Percentiles rank a stretch among this genome's conserved stretches.
Evolutionary conservation across 2,797 vertebrate genomes (phyloP).

Genomic region (Leptodactylus fallax): DNA sequence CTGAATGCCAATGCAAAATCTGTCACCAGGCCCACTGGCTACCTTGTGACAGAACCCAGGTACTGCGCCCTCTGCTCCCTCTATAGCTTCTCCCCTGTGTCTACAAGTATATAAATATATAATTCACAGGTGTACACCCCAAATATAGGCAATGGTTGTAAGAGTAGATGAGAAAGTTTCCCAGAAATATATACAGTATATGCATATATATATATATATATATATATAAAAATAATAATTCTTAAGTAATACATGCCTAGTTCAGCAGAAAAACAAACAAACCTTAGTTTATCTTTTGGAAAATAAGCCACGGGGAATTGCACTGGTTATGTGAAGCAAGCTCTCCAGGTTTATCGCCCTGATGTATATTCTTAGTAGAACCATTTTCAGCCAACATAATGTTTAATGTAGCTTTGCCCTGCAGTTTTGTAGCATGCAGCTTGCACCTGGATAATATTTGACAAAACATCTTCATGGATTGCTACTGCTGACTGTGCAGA

Average conservation of each 20-base stretch:
- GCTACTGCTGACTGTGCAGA: slow-evolving; percentile 57
- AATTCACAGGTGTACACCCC: background rate
- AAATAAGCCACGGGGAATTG: slow-evolving; percentile 33
- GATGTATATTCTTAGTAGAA: slow-evolving; percentile 43
- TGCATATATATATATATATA: background rate
- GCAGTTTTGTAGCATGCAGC: slow-evolving; percentile 54
- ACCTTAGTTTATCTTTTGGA: slow-evolving; percentile 9
- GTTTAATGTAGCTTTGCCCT: slow-evolving; percentile 52
- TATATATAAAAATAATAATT: background rate
- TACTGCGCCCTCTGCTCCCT: background rate
- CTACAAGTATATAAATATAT: too few species aligned
- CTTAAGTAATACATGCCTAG: slow-evolving; percentile 1
- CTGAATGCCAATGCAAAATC: too few species aligned
- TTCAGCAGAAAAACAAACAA: slow-evolving; percentile 8
- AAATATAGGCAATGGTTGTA: background rate
- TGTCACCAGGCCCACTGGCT: too few species aligned
- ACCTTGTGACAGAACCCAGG: too few species aligned
- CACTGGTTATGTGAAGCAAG: slow-evolving; percentile 23
- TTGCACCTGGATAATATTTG: slow-evolving; percentile 60
- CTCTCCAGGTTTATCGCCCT: slow-evolving; percentile 45
- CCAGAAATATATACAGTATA: background rate
- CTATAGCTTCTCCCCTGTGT: too few species aligned
- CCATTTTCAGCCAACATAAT: slow-evolving; percentile 16
- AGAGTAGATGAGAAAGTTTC: background rate
- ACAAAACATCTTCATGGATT: slow-evolving; percentile 53